A percentile compares a stretch with the other conserved stretches of the same genome.
Conservation (phyloP, 2,797 vertebrate genomes). For the Muscicapa striata region DNA sequence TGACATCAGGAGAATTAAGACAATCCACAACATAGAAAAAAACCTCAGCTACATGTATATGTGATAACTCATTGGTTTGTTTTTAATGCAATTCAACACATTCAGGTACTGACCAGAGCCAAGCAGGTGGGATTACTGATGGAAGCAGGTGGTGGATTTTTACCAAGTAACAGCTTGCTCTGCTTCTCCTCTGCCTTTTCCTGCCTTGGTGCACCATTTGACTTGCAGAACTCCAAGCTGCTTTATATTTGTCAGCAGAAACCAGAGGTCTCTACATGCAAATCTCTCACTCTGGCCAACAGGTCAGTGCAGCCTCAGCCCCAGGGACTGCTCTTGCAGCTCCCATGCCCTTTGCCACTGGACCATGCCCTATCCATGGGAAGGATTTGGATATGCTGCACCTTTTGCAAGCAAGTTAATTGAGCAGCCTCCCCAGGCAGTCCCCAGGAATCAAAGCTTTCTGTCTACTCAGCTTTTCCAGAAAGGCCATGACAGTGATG, state of each 20-base stretch:
- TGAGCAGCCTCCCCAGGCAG: not conserved
- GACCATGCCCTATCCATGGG: accelerated
- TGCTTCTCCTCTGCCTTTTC: not conserved
- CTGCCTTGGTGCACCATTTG: not conserved
- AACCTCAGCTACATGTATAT: accelerated
- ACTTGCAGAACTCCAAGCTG: not conserved
- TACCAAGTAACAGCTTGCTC: not conserved
- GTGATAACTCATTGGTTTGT: not conserved
- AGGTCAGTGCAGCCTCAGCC: not conserved
- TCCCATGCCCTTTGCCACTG: not conserved
- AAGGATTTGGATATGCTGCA: not conserved
- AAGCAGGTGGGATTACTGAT: not conserved
- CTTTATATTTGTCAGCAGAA: not conserved
- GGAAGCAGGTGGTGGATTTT: not conserved
- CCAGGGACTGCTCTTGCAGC: not conserved
- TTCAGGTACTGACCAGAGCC: not conserved
- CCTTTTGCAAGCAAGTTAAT: not conserved
- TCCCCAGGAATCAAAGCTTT: not conserved
- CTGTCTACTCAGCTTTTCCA: not conserved
- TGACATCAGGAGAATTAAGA: not conserved
- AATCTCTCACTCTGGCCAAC: not conserved
- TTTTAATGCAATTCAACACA: not conserved
- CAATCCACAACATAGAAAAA: not conserved
- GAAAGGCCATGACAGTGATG: not conserved
- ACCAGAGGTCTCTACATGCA: not conserved